Evolutionary conservation across 2,888 invertebrate species (phyloP).

Genomic region (Alsophila aescularia): DNA sequence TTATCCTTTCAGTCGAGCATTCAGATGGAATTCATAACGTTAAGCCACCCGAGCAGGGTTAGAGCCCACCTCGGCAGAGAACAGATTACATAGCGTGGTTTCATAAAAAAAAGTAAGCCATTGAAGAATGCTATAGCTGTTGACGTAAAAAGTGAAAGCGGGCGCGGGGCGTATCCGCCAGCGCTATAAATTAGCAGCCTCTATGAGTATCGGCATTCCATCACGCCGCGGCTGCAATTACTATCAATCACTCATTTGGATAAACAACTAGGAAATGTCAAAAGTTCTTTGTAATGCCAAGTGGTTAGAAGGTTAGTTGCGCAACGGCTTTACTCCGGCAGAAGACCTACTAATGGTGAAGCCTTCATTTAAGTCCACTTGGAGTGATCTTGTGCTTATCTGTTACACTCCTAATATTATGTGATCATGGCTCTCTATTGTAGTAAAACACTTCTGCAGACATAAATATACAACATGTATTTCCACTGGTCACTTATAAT

Average conservation of each 20-base stretch:
- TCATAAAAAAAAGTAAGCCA: background rate
- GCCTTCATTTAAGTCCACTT: background rate
- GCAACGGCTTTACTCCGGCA: background rate
- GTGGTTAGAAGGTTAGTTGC: background rate
- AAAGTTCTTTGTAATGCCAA: background rate
- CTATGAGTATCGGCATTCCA: slow-evolving; percentile 18
- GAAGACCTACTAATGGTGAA: background rate
- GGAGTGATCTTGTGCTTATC: background rate
- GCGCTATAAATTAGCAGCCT: slow-evolving; percentile 10
- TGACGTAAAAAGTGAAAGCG: slow-evolving; percentile 10
- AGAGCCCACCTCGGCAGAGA: background rate
- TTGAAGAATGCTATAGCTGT: background rate
- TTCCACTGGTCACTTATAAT: no score
- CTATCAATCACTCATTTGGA: slow-evolving; percentile 12
- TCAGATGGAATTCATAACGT: background rate
- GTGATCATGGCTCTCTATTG: no score
- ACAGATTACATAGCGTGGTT: background rate
- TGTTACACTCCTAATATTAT: background rate
- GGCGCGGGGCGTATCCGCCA: background rate
- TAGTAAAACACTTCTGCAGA: no score
- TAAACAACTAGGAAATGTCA: slow-evolving; percentile 14
- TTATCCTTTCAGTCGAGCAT: background rate
- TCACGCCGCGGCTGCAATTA: slow-evolving; percentile 21
- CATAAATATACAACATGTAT: no score
- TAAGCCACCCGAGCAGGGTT: background rate